These are phyloP conservation scores for Coelopa frigida DNA, from an alignment of 1,140 invertebrate species.

Conservation along the genomic window DNA sequence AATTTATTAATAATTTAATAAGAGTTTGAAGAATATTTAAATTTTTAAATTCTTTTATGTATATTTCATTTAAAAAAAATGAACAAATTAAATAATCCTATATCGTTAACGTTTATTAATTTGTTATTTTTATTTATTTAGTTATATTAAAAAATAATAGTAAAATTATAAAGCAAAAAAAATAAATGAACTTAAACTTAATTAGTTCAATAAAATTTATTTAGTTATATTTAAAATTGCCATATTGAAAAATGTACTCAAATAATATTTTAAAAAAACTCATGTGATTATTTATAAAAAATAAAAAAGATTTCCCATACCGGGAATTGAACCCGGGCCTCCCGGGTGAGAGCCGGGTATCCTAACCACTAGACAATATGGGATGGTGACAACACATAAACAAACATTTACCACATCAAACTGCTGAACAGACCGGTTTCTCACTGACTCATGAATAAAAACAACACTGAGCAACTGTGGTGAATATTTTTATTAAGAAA, in stretches of 20 bases:
- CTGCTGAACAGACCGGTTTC: not conserved
- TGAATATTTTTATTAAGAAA: too few species aligned
- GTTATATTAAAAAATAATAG: not conserved
- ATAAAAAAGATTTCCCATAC: conserved; percentile 55
- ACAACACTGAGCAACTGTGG: too few species aligned
- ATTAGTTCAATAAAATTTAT: not conserved
- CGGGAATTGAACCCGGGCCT: conserved; percentile 79
- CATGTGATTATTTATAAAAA: too few species aligned
- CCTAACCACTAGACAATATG: conserved; percentile 69
- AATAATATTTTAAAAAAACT: too few species aligned
- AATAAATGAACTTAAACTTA: not conserved
- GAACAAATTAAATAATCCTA: not conserved
- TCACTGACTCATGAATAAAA: not conserved
- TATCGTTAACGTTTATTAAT: not conserved
- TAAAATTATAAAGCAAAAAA: too few species aligned
- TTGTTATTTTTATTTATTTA: not conserved
- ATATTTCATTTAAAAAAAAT: not conserved
- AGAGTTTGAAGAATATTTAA: not conserved
- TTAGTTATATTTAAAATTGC: too few species aligned
- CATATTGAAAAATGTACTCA: too few species aligned
- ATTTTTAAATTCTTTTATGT: too few species aligned
- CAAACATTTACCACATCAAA: not conserved
- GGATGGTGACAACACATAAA: conserved; percentile 21
- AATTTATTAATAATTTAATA: not conserved
- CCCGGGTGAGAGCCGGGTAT: conserved; percentile 75